A percentile compares a stretch with the other conserved stretches of the same genome.
Conservation (phyloP, 2,888 invertebrate genomes). For the Dastarcus helophoroides region DNA sequence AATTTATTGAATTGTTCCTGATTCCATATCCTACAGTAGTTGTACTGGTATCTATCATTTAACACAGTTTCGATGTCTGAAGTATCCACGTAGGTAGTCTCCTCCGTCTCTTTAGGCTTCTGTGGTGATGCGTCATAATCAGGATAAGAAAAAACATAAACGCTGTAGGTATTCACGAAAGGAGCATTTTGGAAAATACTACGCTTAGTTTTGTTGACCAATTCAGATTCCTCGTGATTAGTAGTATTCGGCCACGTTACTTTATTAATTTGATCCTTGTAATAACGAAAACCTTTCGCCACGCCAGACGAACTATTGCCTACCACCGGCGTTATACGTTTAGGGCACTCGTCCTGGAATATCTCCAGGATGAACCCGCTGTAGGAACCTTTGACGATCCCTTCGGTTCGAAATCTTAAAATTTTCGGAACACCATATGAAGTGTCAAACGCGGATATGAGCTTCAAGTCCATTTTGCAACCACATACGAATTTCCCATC, state of each 20-base stretch:
- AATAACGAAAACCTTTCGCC: not conserved
- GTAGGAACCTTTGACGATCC: conserved; percentile 31
- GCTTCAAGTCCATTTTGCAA: conserved; percentile 39
- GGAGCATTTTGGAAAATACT: conserved; percentile 2
- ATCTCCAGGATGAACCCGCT: conserved; percentile 46
- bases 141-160: conserved; percentile 27
- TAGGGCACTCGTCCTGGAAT: conserved; percentile 43
- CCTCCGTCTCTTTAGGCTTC: conserved; percentile 23
- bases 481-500: conserved; percentile 47
- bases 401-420: conserved; percentile 35
- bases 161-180: conserved; percentile 11
- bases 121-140: conserved; percentile 15
- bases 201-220: not conserved
- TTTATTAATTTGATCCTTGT: not conserved
- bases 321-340: conserved; percentile 13
- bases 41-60: conserved; percentile 5
- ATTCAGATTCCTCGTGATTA: not conserved
- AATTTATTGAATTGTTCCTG: conserved; percentile 17
- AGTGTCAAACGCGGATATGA: conserved; percentile 28
- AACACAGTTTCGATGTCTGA: conserved; percentile 16
- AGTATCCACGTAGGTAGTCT: conserved; percentile 27
- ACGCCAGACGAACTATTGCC: not conserved
- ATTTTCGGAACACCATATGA: conserved; percentile 37
- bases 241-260: not conserved
- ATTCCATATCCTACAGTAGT: conserved; percentile 20